phyloP scores from a whole-genome alignment of 2,113 vertebrate species.

The Madoqua kirkii region DNA sequence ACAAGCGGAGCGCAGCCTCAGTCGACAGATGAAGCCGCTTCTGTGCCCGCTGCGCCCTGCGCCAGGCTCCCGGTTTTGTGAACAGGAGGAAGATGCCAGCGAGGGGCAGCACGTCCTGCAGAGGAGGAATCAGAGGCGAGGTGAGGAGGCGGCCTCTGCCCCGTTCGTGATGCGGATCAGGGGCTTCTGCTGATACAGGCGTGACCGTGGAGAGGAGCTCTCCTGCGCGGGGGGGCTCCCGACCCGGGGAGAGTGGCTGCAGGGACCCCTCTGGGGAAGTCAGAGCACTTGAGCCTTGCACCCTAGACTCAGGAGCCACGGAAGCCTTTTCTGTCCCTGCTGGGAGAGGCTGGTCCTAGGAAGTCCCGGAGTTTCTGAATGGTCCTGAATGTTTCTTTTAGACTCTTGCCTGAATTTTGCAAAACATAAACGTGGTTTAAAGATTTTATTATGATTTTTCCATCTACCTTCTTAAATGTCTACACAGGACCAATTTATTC shows the following conservation, averaged over 20 bases:
- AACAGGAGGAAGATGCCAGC: accelerated
- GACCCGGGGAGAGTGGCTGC: neutral
- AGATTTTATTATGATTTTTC: neutral
- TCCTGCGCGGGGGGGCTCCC: neutral
- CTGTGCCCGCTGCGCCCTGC: accelerated
- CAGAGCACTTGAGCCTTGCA: accelerated
- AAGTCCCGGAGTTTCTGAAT: neutral
- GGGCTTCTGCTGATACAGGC: accelerated
- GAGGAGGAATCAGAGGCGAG: neutral
- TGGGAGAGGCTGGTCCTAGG: too few species aligned
- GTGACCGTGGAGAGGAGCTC: accelerated
- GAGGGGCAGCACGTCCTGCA: accelerated
- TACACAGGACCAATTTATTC: neutral
- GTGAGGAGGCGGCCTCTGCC: accelerated
- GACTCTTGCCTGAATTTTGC: neutral
- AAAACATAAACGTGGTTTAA: neutral
- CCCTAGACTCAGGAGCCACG: neutral
- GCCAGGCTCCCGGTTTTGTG: neutral
- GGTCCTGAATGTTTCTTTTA: neutral
- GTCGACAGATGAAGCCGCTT: accelerated
- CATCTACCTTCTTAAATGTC: neutral
- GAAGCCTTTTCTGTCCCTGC: neutral
- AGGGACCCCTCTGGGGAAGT: neutral
- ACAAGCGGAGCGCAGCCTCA: accelerated
- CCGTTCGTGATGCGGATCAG: accelerated